Percentiles rank a stretch among this genome's conserved stretches.
These are phyloP conservation scores for Griposia aprilina DNA, from an alignment of 2,888 invertebrate genomes.

Conservation along the genomic window DNA sequence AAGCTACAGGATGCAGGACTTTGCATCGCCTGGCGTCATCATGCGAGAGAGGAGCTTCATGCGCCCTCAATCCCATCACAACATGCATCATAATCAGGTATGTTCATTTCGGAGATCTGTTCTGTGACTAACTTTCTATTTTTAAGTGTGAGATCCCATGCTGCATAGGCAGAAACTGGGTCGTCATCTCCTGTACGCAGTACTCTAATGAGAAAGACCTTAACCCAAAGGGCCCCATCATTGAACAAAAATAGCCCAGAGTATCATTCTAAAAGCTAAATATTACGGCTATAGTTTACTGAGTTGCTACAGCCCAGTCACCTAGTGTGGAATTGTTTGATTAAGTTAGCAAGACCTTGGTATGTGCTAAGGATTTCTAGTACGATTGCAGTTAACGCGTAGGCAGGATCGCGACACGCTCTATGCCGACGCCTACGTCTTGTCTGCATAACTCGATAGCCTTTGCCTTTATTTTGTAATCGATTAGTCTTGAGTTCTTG, in stretches of 20 bases:
- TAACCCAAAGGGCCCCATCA: constrained; percentile 47
- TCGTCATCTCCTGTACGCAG: constrained; percentile 33
- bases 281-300: constrained; percentile 7
- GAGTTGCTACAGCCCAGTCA: constrained; percentile 31
- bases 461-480: constrained; percentile 67
- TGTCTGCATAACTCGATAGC: constrained; percentile 55
- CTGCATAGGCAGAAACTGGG: constrained; percentile 34
- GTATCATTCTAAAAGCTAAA: constrained; percentile 4
- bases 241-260: constrained; percentile 37
- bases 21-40: constrained; percentile 90
- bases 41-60: constrained; percentile 94
- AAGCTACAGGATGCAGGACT: constrained; percentile 90
- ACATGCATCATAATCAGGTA: constrained; percentile 90
- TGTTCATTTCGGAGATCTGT: constrained; percentile 18
- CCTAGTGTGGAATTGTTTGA: constrained; percentile 42
- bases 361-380: constrained; percentile 63
- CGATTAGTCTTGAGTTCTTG: constrained; percentile 25
- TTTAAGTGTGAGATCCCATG: constrained; percentile 18
- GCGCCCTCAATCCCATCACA: constrained; percentile 91
- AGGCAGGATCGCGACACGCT: constrained; percentile 64
- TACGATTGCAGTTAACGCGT: constrained; percentile 63
- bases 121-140: constrained; percentile 22
- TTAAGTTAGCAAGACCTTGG: constrained; percentile 59
- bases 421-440: constrained; percentile 62
- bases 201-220: constrained; percentile 49